Conservation (phyloP, 2,888 invertebrate species). For the Xestia c-nigrum region DNA sequence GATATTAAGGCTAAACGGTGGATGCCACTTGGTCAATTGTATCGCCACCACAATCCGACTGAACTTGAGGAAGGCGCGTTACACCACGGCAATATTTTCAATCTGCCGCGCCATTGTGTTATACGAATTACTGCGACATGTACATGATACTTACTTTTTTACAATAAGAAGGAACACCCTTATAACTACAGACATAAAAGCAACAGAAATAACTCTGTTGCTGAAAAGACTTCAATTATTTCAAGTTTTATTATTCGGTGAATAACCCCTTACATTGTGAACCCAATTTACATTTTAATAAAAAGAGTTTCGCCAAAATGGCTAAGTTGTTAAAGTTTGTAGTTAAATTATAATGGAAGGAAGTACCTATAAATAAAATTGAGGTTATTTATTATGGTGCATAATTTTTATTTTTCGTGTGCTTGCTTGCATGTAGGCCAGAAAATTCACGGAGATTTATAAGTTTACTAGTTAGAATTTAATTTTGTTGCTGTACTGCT, state of each 20-base stretch:
- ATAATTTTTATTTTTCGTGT: slow-evolving; percentile 28
- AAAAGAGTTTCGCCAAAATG: slow-evolving; percentile 47
- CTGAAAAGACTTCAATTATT: background rate
- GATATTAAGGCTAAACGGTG: too few species aligned
- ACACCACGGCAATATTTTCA: too few species aligned
- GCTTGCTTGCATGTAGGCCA: slow-evolving; percentile 24
- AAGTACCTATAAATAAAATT: slow-evolving; percentile 38
- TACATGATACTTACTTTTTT: too few species aligned
- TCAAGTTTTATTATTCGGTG: slow-evolving; percentile 32
- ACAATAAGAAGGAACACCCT: background rate
- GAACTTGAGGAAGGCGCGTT: too few species aligned
- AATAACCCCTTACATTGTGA: slow-evolving; percentile 48
- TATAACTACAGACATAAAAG: background rate
- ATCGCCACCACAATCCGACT: too few species aligned
- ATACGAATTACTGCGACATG: too few species aligned
- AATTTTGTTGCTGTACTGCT: background rate
- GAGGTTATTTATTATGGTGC: slow-evolving; percentile 38
- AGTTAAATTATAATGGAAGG: slow-evolving; percentile 45
- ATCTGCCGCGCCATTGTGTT: too few species aligned
- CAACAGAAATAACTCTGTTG: background rate
- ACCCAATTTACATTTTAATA: slow-evolving; percentile 60
- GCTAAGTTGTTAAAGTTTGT: slow-evolving; percentile 33
- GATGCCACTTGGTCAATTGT: too few species aligned
- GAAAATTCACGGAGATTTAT: background rate
- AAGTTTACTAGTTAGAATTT: background rate